Evolutionary conservation across 2,888 invertebrate genomes (phyloP).

Genomic region (Diploptera punctata): DNA sequence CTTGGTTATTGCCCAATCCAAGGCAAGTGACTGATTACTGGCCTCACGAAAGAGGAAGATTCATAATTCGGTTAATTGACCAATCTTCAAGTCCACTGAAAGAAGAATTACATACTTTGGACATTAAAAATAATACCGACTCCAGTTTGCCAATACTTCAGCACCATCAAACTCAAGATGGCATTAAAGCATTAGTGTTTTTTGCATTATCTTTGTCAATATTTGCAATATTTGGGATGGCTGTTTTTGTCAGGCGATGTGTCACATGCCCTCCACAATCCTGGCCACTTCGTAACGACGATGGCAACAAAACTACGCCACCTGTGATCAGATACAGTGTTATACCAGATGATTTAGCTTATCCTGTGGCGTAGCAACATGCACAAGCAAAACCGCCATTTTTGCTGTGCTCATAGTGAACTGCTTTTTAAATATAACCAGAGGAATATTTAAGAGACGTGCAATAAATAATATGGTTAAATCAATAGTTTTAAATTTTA

Average conservation of each 20-base stretch:
- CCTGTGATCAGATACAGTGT: slow-evolving; percentile 51
- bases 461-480: too few species aligned
- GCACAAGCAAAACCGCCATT: too few species aligned
- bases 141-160: slow-evolving; percentile 20
- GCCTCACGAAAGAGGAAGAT: slow-evolving; percentile 40
- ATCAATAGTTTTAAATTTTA: too few species aligned
- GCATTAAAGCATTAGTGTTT: slow-evolving; percentile 50
- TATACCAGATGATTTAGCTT: slow-evolving; percentile 50
- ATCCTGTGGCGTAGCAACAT: slow-evolving; percentile 37
- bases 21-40: slow-evolving; percentile 40
- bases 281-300: slow-evolving; percentile 50
- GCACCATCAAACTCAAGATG: slow-evolving; percentile 35
- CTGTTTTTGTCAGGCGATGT: slow-evolving; percentile 50
- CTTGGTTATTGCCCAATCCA: slow-evolving; percentile 31
- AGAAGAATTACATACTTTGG: neutral
- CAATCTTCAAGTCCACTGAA: neutral
- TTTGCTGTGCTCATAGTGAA: too few species aligned
- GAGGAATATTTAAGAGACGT: too few species aligned
- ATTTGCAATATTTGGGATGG: slow-evolving; percentile 50
- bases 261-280: slow-evolving; percentile 49
- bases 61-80: slow-evolving; percentile 37
- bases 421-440: too few species aligned
- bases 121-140: neutral
- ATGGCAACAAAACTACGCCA: slow-evolving; percentile 44
- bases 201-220: slow-evolving; percentile 51